Conservation (phyloP, 2,797 vertebrate species). For the Ammospiza maritima region DNA sequence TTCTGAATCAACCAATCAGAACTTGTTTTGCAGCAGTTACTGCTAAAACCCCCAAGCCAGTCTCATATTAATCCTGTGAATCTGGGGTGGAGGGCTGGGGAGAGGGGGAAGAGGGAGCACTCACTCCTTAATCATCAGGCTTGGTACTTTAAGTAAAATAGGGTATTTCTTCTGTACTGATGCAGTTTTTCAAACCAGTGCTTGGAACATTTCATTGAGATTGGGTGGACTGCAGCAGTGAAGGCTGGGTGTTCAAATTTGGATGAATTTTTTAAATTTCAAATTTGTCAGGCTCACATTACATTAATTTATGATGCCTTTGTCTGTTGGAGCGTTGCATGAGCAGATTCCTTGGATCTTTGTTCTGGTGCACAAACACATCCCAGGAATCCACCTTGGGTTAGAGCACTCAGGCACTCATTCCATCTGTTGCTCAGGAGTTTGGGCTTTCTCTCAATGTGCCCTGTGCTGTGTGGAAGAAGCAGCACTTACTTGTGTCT, state of each 20-base stretch:
- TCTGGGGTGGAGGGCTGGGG: neutral
- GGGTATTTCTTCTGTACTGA: neutral
- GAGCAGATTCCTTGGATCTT: neutral
- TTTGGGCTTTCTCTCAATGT: neutral
- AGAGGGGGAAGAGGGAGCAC: neutral
- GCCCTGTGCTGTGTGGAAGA: neutral
- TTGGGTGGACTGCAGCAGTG: neutral
- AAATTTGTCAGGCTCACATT: neutral
- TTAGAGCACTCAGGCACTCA: neutral
- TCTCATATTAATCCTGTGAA: conserved; percentile 48
- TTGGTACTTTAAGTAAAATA: conserved; percentile 22
- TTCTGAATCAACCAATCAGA: conserved; percentile 80
- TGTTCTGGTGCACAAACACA: neutral
- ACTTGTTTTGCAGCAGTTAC: conserved; percentile 57
- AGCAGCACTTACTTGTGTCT: neutral
- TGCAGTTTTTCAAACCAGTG: conserved; percentile 43
- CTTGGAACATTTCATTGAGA: neutral
- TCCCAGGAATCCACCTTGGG: neutral
- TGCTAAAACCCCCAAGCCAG: conserved; percentile 39
- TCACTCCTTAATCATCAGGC: conserved; percentile 8
- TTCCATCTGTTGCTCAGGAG: neutral
- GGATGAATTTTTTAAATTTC: neutral
- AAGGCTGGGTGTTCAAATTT: neutral
- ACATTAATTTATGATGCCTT: neutral
- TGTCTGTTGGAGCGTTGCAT: neutral